Evolutionary conservation across 2,888 invertebrate genomes (phyloP), one percentile per base, ranked within the genome.

Genomic region (Cerceris rybyensis): DNA sequence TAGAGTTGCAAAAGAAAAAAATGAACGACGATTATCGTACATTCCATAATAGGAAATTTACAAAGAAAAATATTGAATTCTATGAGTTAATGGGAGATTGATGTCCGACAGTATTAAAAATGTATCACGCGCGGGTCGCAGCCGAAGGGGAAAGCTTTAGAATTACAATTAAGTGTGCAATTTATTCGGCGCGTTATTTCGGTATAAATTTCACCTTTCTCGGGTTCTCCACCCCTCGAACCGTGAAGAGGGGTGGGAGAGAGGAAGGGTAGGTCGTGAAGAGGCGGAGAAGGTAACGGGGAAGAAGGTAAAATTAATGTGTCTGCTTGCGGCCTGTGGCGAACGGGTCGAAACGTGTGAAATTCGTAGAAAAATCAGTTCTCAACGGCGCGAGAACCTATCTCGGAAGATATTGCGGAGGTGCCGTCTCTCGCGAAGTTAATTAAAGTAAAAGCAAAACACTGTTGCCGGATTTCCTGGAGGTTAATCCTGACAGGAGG

Each of bases 71-170:
- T 81, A 83, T 83, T 74, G 76, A 55, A 39, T 58, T 46, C 2
- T 28, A 28, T 57, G n/a, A 55, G 71, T 79, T 89, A 87, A 89
- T 86, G 87, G 73, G 80, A 84, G 85, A 89, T 89, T 88, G 88
- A 89, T 88, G 83, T 75, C 80, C 82, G 66, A 80, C 80, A 74
- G 81, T 84, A 88, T 89, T 88, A 89, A 89, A 89, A 89, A 88
- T 89, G 83, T 89, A 89, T 89, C 85, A 86, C 83, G 83, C 70
- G 72, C 70, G 74, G 80, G 71, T 78, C 81, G 81, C 59, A 79
- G 69, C 72, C 73, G 70, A 42, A 70, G 70, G 77, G 64, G 72
- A 70, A 78, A 70, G 80, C 86, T 86, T 82, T 81, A 80, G 82
- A 86, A 87, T 87, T 76, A 88, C 88, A 88, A 87, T 87, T 86